Evolutionary conservation across 2,797 vertebrate species (phyloP), one percentile per base, ranked within the genome.

Genomic region (Philypnodon macrostomus): DNA sequence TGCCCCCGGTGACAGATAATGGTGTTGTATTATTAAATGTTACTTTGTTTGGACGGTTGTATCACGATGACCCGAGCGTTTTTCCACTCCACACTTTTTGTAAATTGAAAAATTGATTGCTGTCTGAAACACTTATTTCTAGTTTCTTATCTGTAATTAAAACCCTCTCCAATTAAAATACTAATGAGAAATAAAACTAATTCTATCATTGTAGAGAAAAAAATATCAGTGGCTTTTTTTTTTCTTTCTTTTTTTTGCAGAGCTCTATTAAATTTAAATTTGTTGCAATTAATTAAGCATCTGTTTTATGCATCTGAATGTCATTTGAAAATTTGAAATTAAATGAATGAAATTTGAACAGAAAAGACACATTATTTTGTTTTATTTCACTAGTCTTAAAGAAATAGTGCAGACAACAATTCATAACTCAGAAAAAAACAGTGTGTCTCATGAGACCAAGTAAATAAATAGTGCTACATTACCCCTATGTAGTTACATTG

Each of bases 161-260:
- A 76, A 65, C 47, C 24, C n/a, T 38, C 29, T 73, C 50, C 52
- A 58, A 75, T 75, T 67, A 46, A 60, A 78, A 78, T 61, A 57
- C 67, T 26, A 75, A 49, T 65, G 50, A 53, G 45, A 49, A 73
- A 56, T 33, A 42, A 61, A 44, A 44, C 38, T 39, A 67, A 70
- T 69, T 39, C 12, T 3, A 13, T 39, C 13, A 10, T 30, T 30
- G 15, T 15, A 40, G 19, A 24, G 13, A n/a, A n/a, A n/a, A n/a
- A n/a, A n/a, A n/a, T n/a, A n/a, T n/a, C n/a, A n/a, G n/a, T n/a
- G n/a, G n/a, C n/a, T n/a, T n/a, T n/a, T n/a, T n/a, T n/a, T n/a
- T n/a, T n/a, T n/a, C n/a, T n/a, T n/a, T n/a, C n/a, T n/a, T n/a
- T n/a, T n/a, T n/a, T n/a, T n/a, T n/a, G n/a, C n/a, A n/a, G n/a